Evolutionary conservation across 30 jellyfish, hydroid and myxozoan species (phyloP), one percentile per base, ranked within the genome.

Genomic region (Aurelia aurita): DNA sequence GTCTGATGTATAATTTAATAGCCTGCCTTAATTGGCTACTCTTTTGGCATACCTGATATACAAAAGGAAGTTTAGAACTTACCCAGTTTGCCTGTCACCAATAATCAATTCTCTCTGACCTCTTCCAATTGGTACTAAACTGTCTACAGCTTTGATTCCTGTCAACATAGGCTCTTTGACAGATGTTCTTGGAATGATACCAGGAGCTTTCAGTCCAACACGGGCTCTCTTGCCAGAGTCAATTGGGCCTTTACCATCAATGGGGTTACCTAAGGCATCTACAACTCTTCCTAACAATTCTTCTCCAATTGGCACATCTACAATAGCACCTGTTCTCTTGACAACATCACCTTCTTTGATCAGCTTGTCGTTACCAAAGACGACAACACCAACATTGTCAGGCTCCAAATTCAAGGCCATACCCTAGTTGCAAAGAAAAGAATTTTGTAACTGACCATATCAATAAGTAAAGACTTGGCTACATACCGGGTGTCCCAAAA

Each of bases 1-100:
- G 32, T n/a, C 32, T 3, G n/a, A n/a, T 3, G 12, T 20, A 20
- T 71, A 16, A 5, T 1, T 19, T 69, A 1, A 19, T 5, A 23
- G 32, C 28, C 8, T 29, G 43, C 5, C 43, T 5, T 2, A 31
- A 31, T 31, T 31, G 43, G 43, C 43, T 31, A 31, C 43, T 34
- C 5, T 34, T 34, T 34, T 34, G 5, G 46, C 6, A 7, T 2
- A 34, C 6, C 4, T 34, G 46, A 34, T 34, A 34, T 3, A 34
- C 46, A 0, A 10, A n/a, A n/a, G n/a, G n/a, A n/a, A 39, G 0
- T 39, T 4, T 39, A 39, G 15, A 39, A 22, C 89, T 35, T 72
- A 79, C 93, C 98, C 99, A 6, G 99, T 96, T 76, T 96, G 99
- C n/a, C 99, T 89, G 92, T 96, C 99, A 1, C 99, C 99, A 84